Evolutionary conservation across 2,888 invertebrate species (phyloP).

Genomic region (Phaonia tiefii): DNA sequence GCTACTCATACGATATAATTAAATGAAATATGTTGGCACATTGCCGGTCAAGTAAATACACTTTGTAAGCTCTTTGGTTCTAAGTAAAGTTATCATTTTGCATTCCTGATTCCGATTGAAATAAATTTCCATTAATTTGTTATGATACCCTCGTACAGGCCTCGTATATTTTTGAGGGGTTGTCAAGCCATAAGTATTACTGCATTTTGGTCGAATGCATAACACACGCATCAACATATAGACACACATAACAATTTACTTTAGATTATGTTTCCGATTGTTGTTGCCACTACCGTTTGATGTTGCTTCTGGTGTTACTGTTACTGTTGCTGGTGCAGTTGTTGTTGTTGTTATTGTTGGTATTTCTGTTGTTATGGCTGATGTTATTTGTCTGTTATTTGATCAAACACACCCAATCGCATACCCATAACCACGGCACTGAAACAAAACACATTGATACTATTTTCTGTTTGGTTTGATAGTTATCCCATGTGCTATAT

Average conservation of each 20-base stretch:
- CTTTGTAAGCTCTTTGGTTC: too few species aligned
- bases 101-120: too few species aligned
- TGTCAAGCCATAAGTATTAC: too few species aligned
- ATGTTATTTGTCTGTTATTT: slow-evolving; percentile 44
- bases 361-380: slow-evolving; percentile 40
- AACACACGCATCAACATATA: too few species aligned
- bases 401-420: slow-evolving; percentile 36
- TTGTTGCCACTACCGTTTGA: slow-evolving; percentile 46
- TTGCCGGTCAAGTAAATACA: too few species aligned
- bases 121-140: too few species aligned
- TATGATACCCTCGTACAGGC: too few species aligned
- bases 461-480: slow-evolving; percentile 58
- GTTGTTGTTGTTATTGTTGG: slow-evolving; percentile 19
- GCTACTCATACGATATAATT: too few species aligned
- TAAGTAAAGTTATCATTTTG: too few species aligned
- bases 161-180: too few species aligned
- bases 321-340: slow-evolving; percentile 46
- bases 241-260: slow-evolving; percentile 38
- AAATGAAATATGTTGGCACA: too few species aligned
- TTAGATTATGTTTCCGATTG: slow-evolving; percentile 56
- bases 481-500: slow-evolving; percentile 1
- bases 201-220: too few species aligned
- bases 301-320: slow-evolving; percentile 32
- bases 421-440: slow-evolving; percentile 55
- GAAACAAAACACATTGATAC: slow-evolving; percentile 66